Evolutionary conservation across 92 coral and sea anemone genomes (phyloP).

Genomic region (Heteractis magnifica): DNA sequence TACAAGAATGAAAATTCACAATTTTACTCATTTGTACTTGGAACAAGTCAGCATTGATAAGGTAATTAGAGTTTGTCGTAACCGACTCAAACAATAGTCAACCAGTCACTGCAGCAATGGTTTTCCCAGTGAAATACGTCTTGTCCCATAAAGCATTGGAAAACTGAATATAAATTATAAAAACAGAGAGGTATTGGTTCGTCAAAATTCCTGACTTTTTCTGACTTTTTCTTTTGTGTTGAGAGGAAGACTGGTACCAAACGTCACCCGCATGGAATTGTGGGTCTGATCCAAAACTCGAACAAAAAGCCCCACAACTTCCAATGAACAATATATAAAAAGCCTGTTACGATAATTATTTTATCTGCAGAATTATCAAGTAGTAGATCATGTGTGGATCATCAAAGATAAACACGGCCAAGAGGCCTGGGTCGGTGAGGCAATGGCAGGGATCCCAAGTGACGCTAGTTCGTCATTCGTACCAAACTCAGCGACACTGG

Average conservation of each 20-base stretch:
- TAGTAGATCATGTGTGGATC: conserved; percentile 86
- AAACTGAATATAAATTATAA: too few species aligned
- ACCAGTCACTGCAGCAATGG: too few species aligned
- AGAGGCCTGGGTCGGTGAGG: conserved; percentile 48
- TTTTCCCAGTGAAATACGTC: too few species aligned
- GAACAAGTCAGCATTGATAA: conserved; percentile 98
- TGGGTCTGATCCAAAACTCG: too few species aligned
- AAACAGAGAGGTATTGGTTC: background rate
- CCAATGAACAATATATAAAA: too few species aligned
- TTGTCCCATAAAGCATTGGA: too few species aligned
- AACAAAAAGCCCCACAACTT: too few species aligned
- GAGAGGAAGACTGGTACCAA: too few species aligned
- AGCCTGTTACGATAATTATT: background rate
- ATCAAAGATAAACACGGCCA: conserved; percentile 92
- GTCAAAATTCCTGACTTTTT: background rate
- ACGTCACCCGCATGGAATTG: too few species aligned
- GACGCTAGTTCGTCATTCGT: background rate
- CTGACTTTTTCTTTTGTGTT: too few species aligned
- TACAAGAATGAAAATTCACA: conserved; percentile 78
- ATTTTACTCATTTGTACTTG: conserved; percentile 79
- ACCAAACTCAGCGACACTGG: background rate
- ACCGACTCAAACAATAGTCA: too few species aligned
- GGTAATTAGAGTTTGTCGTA: conserved; percentile 36
- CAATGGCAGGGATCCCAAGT: conserved; percentile 1
- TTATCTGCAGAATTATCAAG: conserved; percentile 60